Base-by-base conservation (phyloP, 2,888 invertebrate species). In the Heteromyza rotundicornis region DNA sequence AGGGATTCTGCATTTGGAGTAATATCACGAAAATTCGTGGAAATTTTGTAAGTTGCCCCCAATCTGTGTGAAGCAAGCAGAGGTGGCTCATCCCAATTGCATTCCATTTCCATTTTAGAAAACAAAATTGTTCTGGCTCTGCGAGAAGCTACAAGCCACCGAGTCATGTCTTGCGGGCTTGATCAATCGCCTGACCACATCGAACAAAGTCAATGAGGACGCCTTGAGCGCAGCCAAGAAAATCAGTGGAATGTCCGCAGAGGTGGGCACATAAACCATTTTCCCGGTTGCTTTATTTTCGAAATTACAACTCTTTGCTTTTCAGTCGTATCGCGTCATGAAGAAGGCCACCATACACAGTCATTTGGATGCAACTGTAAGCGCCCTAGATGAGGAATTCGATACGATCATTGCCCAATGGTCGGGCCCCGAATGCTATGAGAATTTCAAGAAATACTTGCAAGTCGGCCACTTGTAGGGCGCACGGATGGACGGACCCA, bases 121-220 rank as follows among this genome's bases (percentile, higher is more conserved):
- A 70, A 75, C 75, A 67, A 91, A 91, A 76, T 82, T 92, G 69
- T 82, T 93, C 65, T 86, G 89, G 77, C 86, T 89, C 24, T 88
- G 90, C 24, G 87, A 92, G 57, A 89, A 88, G 71, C 79, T 96
- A 68, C 90, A 91, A n/a, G 92, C 95, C 1, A 14, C 52, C 64
- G 49, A 73, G 71, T 44, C 93, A 1, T 84, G 89, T 59, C 86
- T 88, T 64, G 87, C 89, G 59, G 95, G 96, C 1, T 86, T 97
- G 56, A 89, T 96, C 19, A 90, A 92, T 55, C 90, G 92, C 77
- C 87, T 91, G 55, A 85, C 95, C 66, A 90, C 91, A 89, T 89
- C 92, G 0, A 89, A 89, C 64, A 88, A 89, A 71, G 92, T 94
- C 75, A 87, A 89, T 71, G 90, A 91, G 59, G 92, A 94, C 79